Evolutionary conservation across 2,888 invertebrate genomes (phyloP).

Genomic region (Zhuqinia jingwanae): DNA sequence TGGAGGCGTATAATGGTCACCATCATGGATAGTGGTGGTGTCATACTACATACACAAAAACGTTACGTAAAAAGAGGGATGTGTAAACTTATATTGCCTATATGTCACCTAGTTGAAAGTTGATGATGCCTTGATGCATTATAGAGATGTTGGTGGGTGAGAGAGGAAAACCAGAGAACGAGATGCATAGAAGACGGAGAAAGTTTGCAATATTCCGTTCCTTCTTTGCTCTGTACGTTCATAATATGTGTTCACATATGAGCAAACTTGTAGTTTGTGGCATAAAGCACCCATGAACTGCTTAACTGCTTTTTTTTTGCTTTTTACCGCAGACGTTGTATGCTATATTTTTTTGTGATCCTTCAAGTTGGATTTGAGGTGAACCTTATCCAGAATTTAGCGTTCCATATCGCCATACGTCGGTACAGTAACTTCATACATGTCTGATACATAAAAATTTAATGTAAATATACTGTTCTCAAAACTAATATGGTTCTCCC

Average conservation of each 20-base stretch:
- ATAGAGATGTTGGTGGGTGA: constrained; percentile 14
- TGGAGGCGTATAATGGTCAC: background rate
- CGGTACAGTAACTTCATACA: constrained; percentile 1
- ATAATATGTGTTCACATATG: no score
- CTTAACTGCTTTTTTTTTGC: no score
- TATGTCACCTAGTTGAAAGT: background rate
- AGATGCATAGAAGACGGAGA: background rate
- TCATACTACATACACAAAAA: constrained; percentile 11
- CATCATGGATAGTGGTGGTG: no score
- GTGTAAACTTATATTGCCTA: background rate
- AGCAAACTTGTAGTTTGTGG: no score
- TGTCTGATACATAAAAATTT: background rate
- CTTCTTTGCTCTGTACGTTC: no score
- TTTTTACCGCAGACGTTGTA: background rate
- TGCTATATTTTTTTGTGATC: background rate
- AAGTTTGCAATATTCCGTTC: background rate
- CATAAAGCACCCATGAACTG: no score
- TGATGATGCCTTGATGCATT: constrained; percentile 29
- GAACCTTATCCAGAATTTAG: constrained; percentile 55
- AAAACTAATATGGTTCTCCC: background rate
- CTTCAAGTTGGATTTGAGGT: background rate
- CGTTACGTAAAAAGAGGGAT: constrained; percentile 5
- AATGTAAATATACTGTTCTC: no score
- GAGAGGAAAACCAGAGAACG: constrained; percentile 25
- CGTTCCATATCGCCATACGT: constrained; percentile 49